Percentiles rank a stretch among this genome's conserved stretches.
Evolutionary conservation across 2,797 vertebrate species (phyloP).

Genomic region (Sciaenops ocellatus): DNA sequence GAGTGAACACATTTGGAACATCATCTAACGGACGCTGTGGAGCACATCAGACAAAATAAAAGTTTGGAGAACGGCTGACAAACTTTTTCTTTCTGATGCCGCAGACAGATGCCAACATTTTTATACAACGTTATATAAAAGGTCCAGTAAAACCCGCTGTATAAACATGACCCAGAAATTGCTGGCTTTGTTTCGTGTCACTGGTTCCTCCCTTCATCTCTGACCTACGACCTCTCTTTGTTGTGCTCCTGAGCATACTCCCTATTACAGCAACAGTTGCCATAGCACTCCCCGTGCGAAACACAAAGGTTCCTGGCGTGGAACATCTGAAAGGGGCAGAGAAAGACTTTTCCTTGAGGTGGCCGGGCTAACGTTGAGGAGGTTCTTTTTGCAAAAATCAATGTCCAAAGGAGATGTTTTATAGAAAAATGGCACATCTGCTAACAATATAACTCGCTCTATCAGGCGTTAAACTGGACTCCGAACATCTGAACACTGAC

Average conservation of each 20-base stretch:
- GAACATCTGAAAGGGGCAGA: slow-evolving; percentile 68
- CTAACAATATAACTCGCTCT: slow-evolving; percentile 43
- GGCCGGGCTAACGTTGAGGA: slow-evolving; percentile 30
- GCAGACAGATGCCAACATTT: slow-evolving; percentile 25
- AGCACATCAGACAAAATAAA: neutral
- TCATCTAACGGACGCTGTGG: neutral
- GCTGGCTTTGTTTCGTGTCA: slow-evolving; percentile 33
- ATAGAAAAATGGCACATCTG: slow-evolving; percentile 54
- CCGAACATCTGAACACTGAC: slow-evolving; percentile 46
- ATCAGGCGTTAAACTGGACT: slow-evolving; percentile 41
- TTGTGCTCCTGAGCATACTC: slow-evolving; percentile 58
- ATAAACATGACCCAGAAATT: slow-evolving; percentile 32
- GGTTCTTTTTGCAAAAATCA: slow-evolving; percentile 25
- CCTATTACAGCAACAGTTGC: slow-evolving; percentile 83
- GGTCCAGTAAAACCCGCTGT: slow-evolving; percentile 21
- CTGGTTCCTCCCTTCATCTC: slow-evolving; percentile 68
- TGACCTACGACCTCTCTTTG: slow-evolving; percentile 79
- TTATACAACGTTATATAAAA: slow-evolving; percentile 34
- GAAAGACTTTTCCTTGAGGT: slow-evolving; percentile 60
- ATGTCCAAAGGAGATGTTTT: slow-evolving; percentile 8
- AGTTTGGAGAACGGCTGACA: neutral
- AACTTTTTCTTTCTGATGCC: neutral
- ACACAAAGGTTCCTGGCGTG: slow-evolving; percentile 73
- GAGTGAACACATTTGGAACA: neutral
- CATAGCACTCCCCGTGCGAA: slow-evolving; percentile 75